Evolutionary conservation across 2,888 invertebrate species (phyloP).

Genomic region (Eubasilissa splendida): DNA sequence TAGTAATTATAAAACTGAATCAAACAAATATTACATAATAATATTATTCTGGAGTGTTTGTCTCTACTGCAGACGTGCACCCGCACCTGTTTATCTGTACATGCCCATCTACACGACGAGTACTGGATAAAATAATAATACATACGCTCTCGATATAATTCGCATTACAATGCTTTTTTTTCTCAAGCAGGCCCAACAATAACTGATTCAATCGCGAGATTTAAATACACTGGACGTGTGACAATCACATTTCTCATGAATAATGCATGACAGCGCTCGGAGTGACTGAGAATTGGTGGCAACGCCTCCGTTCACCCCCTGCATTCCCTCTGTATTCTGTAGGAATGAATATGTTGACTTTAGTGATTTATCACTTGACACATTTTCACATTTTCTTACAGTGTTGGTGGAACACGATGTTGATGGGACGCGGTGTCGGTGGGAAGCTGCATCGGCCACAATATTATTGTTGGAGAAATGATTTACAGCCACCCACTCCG

Average conservation of each 20-base stretch:
- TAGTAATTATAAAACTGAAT: no score
- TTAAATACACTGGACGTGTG: constrained; percentile 56
- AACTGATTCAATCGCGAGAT: constrained; percentile 50
- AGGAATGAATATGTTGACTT: neutral
- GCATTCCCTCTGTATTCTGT: constrained; percentile 26
- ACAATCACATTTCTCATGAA: constrained; percentile 56
- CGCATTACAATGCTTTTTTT: constrained; percentile 34
- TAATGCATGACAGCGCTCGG: constrained; percentile 46
- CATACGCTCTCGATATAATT: neutral
- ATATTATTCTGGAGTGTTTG: neutral
- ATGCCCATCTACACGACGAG: neutral
- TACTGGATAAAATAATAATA: no score
- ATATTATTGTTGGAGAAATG: neutral
- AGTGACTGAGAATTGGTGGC: constrained; percentile 34
- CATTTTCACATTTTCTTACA: neutral
- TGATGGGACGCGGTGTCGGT: neutral
- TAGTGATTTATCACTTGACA: constrained; percentile 12
- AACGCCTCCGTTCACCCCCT: constrained; percentile 32
- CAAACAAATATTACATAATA: no score
- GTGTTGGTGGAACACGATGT: neutral
- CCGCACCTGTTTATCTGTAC: neutral
- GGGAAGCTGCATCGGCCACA: no score
- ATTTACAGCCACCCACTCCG: constrained; percentile 15
- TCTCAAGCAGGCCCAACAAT: constrained; percentile 43
- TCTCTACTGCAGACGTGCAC: neutral